Percentiles rank a stretch among this genome's conserved stretches.
phyloP scores from a whole-genome alignment of 2,888 invertebrate species.

The Exephanes ischioxanthus region DNA sequence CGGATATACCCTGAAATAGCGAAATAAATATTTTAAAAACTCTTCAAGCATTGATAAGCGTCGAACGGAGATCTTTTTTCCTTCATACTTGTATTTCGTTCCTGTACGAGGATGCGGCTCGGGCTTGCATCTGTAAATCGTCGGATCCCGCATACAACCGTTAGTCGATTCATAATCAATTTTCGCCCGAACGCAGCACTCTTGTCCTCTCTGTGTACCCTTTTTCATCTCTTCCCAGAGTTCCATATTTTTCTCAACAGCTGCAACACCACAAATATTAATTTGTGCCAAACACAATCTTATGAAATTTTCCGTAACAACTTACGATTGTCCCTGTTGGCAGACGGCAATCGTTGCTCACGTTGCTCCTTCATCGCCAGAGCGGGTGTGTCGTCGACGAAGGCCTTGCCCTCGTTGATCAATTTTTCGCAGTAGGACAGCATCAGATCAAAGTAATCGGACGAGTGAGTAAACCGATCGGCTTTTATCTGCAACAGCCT shows the following conservation, averaged over 20 bases:
- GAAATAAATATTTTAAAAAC: neutral
- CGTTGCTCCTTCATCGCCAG: constrained; percentile 98
- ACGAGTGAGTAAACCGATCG: constrained; percentile 97
- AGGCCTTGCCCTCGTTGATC: constrained; percentile 95
- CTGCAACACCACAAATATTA: constrained; percentile 88
- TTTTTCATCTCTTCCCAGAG: constrained; percentile 98
- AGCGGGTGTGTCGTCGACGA: constrained; percentile 98
- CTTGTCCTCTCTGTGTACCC: constrained; percentile 92
- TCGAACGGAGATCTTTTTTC: neutral
- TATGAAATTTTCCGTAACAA: constrained; percentile 10
- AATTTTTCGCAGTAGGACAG: constrained; percentile 94
- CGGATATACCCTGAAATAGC: constrained; percentile 94
- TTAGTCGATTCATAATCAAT: constrained; percentile 98
- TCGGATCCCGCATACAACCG: constrained; percentile 99
- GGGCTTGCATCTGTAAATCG: constrained; percentile 98
- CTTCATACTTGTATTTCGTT: constrained; percentile 94
- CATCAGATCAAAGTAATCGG: constrained; percentile 98
- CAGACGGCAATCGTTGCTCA: constrained; percentile 94
- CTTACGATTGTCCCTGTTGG: constrained; percentile 94
- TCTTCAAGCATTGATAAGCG: neutral
- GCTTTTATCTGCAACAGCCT: constrained; percentile 96
- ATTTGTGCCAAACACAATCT: neutral
- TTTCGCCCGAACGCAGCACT: constrained; percentile 98
- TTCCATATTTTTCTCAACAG: constrained; percentile 92
- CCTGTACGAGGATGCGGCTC: constrained; percentile 98